phyloP scores from a whole-genome alignment of 2,113 vertebrate species.

The Origma solitaria region DNA sequence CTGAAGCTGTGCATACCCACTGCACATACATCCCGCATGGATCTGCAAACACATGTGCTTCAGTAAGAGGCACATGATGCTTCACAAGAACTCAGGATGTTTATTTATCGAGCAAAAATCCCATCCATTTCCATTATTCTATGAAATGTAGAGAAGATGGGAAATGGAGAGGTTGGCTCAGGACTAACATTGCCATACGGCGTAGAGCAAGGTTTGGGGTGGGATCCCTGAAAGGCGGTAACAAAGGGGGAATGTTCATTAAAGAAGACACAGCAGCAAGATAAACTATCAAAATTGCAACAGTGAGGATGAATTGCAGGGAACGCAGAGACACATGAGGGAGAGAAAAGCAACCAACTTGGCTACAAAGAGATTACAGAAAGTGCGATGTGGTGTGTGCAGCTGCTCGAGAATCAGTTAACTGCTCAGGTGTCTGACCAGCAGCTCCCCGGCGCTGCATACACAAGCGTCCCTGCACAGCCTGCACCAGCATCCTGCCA shows the following conservation, averaged over 20 bases:
- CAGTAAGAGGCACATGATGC: neutral
- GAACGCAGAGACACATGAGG: neutral
- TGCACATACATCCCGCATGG: neutral
- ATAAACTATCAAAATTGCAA: neutral
- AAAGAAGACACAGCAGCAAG: neutral
- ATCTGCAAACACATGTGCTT: neutral
- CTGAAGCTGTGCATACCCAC: neutral
- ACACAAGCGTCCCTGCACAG: neutral
- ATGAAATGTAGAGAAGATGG: neutral
- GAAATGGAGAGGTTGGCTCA: neutral
- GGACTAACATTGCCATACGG: rapidly evolving
- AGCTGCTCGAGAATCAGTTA: neutral
- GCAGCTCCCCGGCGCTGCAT: neutral
- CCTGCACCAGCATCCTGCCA: neutral
- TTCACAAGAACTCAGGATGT: neutral
- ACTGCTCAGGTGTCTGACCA: neutral
- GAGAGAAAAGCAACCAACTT: neutral
- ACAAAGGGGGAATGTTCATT: neutral
- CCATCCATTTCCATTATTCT: neutral
- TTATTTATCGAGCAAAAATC: neutral
- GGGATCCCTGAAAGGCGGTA: neutral
- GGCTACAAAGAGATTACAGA: neutral
- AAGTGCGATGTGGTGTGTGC: neutral
- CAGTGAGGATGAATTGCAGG: neutral
- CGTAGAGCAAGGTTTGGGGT: neutral